phyloP scores from a whole-genome alignment of 1,140 invertebrate species.

The Drosophila bifasciata region DNA sequence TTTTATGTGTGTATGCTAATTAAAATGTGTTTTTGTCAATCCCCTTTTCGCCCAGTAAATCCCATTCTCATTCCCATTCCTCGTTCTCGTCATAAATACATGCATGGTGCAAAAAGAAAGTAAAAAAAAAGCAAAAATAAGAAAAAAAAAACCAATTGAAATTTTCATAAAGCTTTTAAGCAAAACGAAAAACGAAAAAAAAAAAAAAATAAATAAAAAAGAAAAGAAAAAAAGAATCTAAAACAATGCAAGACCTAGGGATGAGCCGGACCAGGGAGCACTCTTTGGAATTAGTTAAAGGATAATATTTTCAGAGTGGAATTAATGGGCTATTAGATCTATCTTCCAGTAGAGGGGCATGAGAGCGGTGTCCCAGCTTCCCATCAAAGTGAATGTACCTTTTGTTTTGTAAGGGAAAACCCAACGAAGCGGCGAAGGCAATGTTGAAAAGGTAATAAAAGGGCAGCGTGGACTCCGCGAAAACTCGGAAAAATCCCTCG shows the following conservation, averaged over 20 bases:
- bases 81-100: constrained; percentile 45
- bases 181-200: constrained; percentile 14
- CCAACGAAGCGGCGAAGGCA: background rate
- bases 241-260: constrained; percentile 2
- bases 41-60: constrained; percentile 2
- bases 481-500: constrained; percentile 19
- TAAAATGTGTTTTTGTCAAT: constrained; percentile 50
- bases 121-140: too few species aligned
- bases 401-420: background rate
- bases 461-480: constrained; percentile 9
- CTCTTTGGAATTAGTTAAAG: too few species aligned
- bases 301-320: too few species aligned
- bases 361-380: too few species aligned
- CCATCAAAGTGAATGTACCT: too few species aligned
- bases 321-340: too few species aligned
- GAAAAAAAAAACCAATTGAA: constrained; percentile 48
- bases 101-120: constrained; percentile 28
- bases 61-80: background rate
- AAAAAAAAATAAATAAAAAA: constrained; percentile 26
- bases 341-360: too few species aligned
- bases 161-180: constrained; percentile 53
- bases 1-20: constrained; percentile 50
- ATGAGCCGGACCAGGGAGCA: constrained; percentile 4
- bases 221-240: constrained; percentile 41
- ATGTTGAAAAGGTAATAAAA: constrained; percentile 38